A percentile compares a stretch with the other conserved stretches of the same genome.
These are phyloP conservation scores for Chrysolophus pictus DNA, from an alignment of 2,797 vertebrate species.

Conservation along the genomic window DNA sequence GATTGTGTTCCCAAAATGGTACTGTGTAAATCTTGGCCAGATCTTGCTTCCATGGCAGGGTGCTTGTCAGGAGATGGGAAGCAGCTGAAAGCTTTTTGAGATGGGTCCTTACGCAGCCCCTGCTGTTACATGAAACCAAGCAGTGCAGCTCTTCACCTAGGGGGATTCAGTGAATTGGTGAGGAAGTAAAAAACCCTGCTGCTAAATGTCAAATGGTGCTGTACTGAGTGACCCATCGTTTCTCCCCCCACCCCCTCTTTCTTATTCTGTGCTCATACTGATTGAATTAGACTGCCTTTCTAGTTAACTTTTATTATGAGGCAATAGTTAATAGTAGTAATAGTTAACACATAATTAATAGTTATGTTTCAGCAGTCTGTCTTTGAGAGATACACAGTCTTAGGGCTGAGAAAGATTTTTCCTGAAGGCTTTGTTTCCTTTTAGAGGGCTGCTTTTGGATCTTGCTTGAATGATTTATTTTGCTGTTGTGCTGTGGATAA, in stretches of 20 bases:
- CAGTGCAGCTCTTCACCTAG: not conserved
- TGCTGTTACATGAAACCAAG: slow-evolving; percentile 7
- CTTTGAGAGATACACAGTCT: not conserved
- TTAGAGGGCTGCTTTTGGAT: not conserved
- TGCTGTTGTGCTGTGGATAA: not conserved
- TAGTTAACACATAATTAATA: not conserved
- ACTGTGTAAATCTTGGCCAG: not conserved
- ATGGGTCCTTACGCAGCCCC: not conserved
- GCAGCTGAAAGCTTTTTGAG: not conserved
- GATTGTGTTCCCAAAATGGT: not conserved
- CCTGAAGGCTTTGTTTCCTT: not conserved
- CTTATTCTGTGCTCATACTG: not conserved
- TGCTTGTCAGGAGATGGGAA: not conserved
- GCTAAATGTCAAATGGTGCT: not conserved
- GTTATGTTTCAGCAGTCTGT: not conserved
- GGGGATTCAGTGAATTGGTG: not conserved
- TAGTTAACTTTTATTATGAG: not conserved
- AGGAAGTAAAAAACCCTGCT: slow-evolving; percentile 1
- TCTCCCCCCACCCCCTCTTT: accelerated
- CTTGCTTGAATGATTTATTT: not conserved
- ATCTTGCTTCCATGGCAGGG: accelerated
- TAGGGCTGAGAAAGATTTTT: not conserved
- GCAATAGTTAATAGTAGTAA: too few species aligned
- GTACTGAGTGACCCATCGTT: not conserved
- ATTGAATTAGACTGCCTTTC: not conserved